Conservation (phyloP, 2,113 vertebrate species). For the Sus scrofa region T2T-Sscrofa CM000823.6:64734501-64735000, state of each 20-base stretch:
- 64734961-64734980: neutral
- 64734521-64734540: too few species aligned
- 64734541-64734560: too few species aligned
- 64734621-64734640: conserved; percentile 41
- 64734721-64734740: neutral
- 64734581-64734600: neutral
- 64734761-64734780: conserved; percentile 1
- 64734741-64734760: neutral
- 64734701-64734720: conserved; percentile 22
- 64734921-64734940: neutral
- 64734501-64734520: too few species aligned
- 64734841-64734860: conserved; percentile 21
- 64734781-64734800: neutral
- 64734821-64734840: conserved; percentile 48
- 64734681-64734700: neutral
- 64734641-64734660: neutral
- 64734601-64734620: neutral
- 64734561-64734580: neutral
- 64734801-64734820: neutral
- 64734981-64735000: neutral
- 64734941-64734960: neutral
- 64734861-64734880: neutral
- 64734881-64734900: neutral
- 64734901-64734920: neutral
- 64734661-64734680: conserved; percentile 1